Evolutionary conservation across 2,888 invertebrate genomes (phyloP), one percentile per base, ranked within the genome.

Genomic region (Ichneumoninae sp.): DNA sequence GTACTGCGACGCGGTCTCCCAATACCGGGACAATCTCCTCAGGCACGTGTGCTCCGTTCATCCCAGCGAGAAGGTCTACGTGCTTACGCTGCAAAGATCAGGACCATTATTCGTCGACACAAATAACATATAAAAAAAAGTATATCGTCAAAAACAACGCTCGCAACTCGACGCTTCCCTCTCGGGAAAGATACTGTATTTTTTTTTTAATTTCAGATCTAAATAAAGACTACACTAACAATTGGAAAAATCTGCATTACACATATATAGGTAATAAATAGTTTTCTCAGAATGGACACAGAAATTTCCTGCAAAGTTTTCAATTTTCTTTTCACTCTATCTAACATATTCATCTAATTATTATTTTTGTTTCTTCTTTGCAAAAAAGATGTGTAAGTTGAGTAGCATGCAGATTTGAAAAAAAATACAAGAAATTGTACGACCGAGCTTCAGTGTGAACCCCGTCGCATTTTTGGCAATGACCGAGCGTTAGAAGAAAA

Each of bases 41-140:
- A 92, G 96, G 90, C 97, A 97, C 93, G 95, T 96, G 89, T 95
- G 95, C 92, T 95, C 95, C 89, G 96, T 96, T 89, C 95, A 89
- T n/a, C 22, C n/a, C 47, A 88, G 84, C 2, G 70, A 26, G 57
- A 26, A 57, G 4, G 22, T 57, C 10, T 13, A 57, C 13, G 22
- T 57, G 57, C 22, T 57, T 10, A 26, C 22, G 57, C 26, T 57
- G 57, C 26, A 26, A 57, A 57, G 22, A 57, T 26, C 57, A 10
- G 22, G 44, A 47, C 44, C 44, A 16, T 47, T 47, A 47, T 47
- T 47, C 16, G 44, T 47, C 16, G 44, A 47, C 44, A 4, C 44
- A 47, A 47, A 47, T 47, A 47, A 47, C 16, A 13, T 47, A 13
- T 47, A 47, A 16, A 47, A 44, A 44, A 16, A 47, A 47, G 44